Conservation (phyloP, 2,888 invertebrate species). For the Nomada ruficornis region DNA sequence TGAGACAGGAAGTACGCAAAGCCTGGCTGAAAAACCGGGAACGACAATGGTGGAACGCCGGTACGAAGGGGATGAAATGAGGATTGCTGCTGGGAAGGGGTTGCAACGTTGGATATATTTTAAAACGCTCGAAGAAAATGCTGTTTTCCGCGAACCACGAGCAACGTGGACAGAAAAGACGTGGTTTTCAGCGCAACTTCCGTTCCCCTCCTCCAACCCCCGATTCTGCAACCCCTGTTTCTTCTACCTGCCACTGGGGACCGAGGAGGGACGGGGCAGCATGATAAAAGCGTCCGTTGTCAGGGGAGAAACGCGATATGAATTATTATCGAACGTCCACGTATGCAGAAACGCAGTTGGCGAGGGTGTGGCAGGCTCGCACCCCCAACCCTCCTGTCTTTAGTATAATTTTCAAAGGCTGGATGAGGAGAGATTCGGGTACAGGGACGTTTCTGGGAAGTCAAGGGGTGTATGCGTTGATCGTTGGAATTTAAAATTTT, state of each 20-base stretch:
- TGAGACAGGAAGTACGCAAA: constrained; percentile 17
- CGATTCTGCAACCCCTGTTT: not conserved
- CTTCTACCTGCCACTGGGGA: constrained; percentile 19
- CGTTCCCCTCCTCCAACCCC: not conserved
- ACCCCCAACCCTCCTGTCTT: constrained; percentile 1
- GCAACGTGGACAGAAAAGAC: constrained; percentile 22
- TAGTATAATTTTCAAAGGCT: constrained; percentile 31
- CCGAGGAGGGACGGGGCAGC: not conserved
- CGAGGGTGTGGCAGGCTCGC: not conserved
- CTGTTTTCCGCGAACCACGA: constrained; percentile 23
- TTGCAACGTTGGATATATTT: constrained; percentile 6
- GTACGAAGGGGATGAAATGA: not conserved
- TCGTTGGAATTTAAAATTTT: not conserved
- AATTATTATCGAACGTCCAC: constrained; percentile 54
- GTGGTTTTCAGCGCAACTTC: constrained; percentile 35
- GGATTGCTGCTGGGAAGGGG: not conserved
- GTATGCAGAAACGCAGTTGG: constrained; percentile 1
- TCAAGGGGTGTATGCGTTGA: not conserved
- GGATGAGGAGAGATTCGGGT: not conserved
- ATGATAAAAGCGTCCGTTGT: constrained; percentile 54
- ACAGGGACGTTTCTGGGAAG: not conserved
- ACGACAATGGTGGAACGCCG: not conserved
- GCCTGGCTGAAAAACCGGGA: not conserved
- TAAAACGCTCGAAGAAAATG: constrained; percentile 26
- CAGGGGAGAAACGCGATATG: constrained; percentile 48